Base-by-base conservation (phyloP, 2,113 vertebrate genomes). In the Columbina picui region DNA sequence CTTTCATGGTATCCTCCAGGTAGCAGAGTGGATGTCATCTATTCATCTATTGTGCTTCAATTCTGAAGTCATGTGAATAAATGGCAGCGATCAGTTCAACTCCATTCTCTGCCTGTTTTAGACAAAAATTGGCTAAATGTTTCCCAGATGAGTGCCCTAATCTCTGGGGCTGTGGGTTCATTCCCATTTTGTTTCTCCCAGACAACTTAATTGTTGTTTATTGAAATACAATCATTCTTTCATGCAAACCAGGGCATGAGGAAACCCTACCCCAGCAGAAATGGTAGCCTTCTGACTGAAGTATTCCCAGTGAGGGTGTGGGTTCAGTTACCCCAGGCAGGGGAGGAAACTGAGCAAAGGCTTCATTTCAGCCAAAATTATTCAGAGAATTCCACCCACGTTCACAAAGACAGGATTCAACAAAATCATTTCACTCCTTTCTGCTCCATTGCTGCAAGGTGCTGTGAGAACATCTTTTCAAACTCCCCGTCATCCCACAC, bases 371-470 rank as follows among this genome's bases (percentile, higher is more conserved):
- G 80, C 84, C 87, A 64, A 91, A 96, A 94, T 95, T 95, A 97
- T 94, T 91, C 96, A 96, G 79, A 88, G 45, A 83, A 95, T 96
- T 96, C 95, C 94, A 95, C 95, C 95, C 91, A 92, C 94, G 84
- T 93, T 89, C 84, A 87, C 94, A 91, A 96, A 95, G 82, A 89
- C 1, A 61, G 69, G 86, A 91, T 94, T 95, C 94, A 91, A 91
- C 49, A 82, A 78, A 87, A 92, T 91, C 11, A 78, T 59, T 94
- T 92, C 89, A 49, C 39, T 94, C 65, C 47, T 82, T 94, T 84
- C 94, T 90, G 71, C 95, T 95, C 92, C 85, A 75, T 93, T 96
- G 93, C 82, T 1, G 3, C 1, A 12, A 93, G 90, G 85, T 93
- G 26, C 71, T 59, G 68, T 50, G 90, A 90, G 92, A 96, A 96